Evolutionary conservation across 2,888 invertebrate species (phyloP).

Genomic region (Colletes collaris): DNA sequence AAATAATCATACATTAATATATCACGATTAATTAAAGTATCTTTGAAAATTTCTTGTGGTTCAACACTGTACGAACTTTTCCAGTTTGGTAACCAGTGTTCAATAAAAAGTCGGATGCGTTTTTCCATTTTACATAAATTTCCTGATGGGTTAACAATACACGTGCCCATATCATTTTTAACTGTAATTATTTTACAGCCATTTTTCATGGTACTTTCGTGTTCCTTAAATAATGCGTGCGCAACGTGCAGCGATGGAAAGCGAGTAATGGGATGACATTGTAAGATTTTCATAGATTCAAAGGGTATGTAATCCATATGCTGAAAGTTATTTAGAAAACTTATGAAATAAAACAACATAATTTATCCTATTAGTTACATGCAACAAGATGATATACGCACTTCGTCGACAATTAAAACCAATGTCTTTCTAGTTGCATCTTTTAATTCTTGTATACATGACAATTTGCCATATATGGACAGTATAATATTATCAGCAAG

Average conservation of each 20-base stretch:
- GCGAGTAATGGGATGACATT: conserved; percentile 88
- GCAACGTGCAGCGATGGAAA: conserved; percentile 89
- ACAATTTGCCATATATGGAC: conserved; percentile 74
- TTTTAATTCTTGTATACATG: conserved; percentile 75
- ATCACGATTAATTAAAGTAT: conserved; percentile 41
- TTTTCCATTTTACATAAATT: conserved; percentile 85
- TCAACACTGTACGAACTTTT: conserved; percentile 85
- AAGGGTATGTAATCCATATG: conserved; percentile 89
- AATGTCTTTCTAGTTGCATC: conserved; percentile 85
- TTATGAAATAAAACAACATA: conserved; percentile 75
- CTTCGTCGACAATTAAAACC: conserved; percentile 89
- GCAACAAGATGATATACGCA: conserved; percentile 73
- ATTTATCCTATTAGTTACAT: not conserved
- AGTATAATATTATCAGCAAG: conserved; percentile 75
- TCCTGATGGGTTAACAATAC: conserved; percentile 86
- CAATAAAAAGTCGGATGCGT: conserved; percentile 85
- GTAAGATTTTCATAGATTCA: conserved; percentile 89
- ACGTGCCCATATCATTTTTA: conserved; percentile 84
- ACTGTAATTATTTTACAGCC: conserved; percentile 85
- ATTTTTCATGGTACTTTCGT: conserved; percentile 84
- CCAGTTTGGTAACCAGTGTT: conserved; percentile 86
- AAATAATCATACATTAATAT: too few relatives aligned
- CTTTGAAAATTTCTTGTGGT: conserved; percentile 85
- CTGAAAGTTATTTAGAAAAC: too few relatives aligned
- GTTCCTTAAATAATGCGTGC: conserved; percentile 86